These are phyloP conservation scores for Caenorhabditis panamensis DNA, from an alignment of 2,888 invertebrate genomes.

Conservation along the genomic window DNA sequence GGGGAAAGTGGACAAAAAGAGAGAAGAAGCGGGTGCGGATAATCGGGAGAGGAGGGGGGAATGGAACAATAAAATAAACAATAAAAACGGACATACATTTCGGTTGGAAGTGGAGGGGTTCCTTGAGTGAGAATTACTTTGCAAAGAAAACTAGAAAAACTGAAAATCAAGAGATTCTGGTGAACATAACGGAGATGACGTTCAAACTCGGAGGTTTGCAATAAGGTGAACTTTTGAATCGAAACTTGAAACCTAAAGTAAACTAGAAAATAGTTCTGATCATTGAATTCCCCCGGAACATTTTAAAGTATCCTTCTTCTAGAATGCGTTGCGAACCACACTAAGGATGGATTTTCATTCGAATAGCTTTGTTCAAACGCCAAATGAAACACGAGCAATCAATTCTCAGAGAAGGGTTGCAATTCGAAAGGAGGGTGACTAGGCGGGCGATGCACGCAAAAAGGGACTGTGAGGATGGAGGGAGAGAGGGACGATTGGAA, in stretches of 20 bases:
- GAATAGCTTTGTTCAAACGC: too few species aligned
- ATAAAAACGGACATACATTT: conserved; percentile 13
- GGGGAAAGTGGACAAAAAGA: conserved; percentile 1
- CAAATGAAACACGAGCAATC: too few species aligned
- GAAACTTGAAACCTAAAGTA: too few species aligned
- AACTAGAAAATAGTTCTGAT: too few species aligned
- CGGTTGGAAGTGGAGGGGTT: background rate
- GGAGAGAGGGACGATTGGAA: conserved; percentile 18
- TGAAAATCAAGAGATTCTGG: too few species aligned
- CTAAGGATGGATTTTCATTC: too few species aligned
- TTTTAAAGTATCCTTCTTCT: too few species aligned
- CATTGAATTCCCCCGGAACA: too few species aligned
- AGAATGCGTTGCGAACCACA: background rate
- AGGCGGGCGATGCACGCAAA: conserved; percentile 14
- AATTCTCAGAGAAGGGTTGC: conserved; percentile 15
- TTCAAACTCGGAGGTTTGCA: too few species aligned
- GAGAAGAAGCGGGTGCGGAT: conserved; percentile 21
- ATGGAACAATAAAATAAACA: conserved; percentile 38
- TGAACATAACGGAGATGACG: too few species aligned
- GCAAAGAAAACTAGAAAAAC: background rate
- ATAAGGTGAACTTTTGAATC: too few species aligned
- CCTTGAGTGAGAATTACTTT: background rate
- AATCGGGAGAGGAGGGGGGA: conserved; percentile 17
- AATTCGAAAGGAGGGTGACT: background rate
- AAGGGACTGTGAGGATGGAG: conserved; percentile 30